A percentile compares a stretch with the other conserved stretches of the same genome.
Evolutionary conservation across 2,113 vertebrate species (phyloP).

Genomic region (Phainopepla nitens): DNA sequence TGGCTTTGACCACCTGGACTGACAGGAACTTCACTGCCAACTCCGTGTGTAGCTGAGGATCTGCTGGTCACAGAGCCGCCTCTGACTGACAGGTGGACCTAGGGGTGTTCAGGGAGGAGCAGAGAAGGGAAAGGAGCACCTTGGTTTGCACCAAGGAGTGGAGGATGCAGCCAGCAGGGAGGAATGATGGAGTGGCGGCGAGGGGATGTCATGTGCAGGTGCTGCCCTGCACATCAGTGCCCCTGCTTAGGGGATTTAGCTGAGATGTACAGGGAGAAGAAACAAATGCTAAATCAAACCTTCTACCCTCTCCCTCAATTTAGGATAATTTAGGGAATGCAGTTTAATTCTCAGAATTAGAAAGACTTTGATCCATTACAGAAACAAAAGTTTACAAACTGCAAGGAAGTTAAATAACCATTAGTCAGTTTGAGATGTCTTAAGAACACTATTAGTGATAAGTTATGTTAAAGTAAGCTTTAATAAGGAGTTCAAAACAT

Average conservation of each 20-base stretch:
- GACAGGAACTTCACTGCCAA: not conserved
- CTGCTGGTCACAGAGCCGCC: not conserved
- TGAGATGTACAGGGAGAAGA: not conserved
- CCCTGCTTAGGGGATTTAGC: not conserved
- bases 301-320: not conserved
- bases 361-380: not conserved
- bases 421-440: not conserved
- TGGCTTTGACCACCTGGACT: not conserved
- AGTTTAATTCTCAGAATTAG: not conserved
- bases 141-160: not conserved
- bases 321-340: not conserved
- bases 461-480: not conserved
- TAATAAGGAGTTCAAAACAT: not conserved
- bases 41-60: not conserved
- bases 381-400: not conserved
- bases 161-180: not conserved
- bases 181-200: not conserved
- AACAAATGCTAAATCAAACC: not conserved
- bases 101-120: not conserved
- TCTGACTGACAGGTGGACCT: not conserved
- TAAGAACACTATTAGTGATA: not conserved
- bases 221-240: not conserved
- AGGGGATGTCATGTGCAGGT: not conserved
- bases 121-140: not conserved
- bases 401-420: not conserved